Percentiles rank a stretch among this genome's conserved stretches.
Conservation (phyloP, 2,113 vertebrate species). For the Istiophorus platypterus region DNA sequence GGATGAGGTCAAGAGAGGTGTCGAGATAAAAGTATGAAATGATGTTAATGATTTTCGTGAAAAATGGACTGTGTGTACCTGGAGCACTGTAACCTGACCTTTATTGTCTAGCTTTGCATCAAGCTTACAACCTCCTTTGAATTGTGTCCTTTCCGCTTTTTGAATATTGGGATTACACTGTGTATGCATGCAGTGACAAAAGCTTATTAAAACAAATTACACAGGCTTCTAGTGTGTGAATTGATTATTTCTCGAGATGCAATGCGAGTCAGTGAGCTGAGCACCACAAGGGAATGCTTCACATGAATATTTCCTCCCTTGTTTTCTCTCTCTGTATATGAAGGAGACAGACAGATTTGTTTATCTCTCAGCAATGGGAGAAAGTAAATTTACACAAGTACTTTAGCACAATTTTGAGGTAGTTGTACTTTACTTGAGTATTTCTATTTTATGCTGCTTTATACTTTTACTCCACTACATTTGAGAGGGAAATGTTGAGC, state of each 20-base stretch:
- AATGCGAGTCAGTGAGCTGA: constrained; percentile 55
- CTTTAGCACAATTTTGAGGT: not conserved
- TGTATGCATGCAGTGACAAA: constrained; percentile 43
- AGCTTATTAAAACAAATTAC: constrained; percentile 75
- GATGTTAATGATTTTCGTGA: constrained; percentile 39
- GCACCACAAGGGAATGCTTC: constrained; percentile 31
- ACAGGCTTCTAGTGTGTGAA: constrained; percentile 58
- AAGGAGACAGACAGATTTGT: constrained; percentile 17
- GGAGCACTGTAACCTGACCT: constrained; percentile 21
- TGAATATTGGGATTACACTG: constrained; percentile 35
- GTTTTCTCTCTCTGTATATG: constrained; percentile 32
- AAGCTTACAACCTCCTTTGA: not conserved
- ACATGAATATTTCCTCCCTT: constrained; percentile 51
- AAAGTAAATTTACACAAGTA: not conserved
- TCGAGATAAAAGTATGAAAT: constrained; percentile 37
- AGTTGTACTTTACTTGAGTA: not conserved
- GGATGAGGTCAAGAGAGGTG: not conserved
- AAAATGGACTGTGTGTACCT: constrained; percentile 12
- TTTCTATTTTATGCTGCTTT: not conserved
- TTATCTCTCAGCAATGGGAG: constrained; percentile 12
- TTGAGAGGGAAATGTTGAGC: not conserved
- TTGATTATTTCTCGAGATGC: constrained; percentile 67
- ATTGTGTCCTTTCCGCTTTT: constrained; percentile 25
- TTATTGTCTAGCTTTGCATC: constrained; percentile 30
- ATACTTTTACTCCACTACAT: not conserved